These are phyloP conservation scores for Lycaena phlaeas DNA, from an alignment of 2,888 invertebrate species.

Conservation along the genomic window DNA sequence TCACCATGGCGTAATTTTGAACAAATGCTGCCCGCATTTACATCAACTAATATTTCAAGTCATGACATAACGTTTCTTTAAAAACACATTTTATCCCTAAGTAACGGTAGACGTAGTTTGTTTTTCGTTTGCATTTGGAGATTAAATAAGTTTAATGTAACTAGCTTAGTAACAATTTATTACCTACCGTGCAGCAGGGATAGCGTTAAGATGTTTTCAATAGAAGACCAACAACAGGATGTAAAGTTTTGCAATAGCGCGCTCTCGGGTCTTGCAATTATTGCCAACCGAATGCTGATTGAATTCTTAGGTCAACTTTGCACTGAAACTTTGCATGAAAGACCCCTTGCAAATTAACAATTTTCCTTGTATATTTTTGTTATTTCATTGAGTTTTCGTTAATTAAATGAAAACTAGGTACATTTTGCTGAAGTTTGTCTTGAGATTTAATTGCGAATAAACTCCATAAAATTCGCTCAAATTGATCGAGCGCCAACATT, in stretches of 20 bases:
- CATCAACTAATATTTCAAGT: conserved; percentile 18
- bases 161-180: conserved; percentile 56
- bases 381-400: conserved; percentile 27
- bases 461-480: conserved; percentile 44
- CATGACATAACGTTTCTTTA: conserved; percentile 19
- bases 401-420: conserved; percentile 32
- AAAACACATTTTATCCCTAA: conserved; percentile 30
- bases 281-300: conserved; percentile 60
- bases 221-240: conserved; percentile 56
- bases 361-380: conserved; percentile 37
- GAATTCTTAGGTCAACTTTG: conserved; percentile 66
- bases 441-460: conserved; percentile 27
- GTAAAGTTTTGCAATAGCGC: conserved; percentile 61
- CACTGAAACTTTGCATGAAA: conserved; percentile 55
- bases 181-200: conserved; percentile 46
- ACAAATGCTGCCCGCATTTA: conserved; percentile 15
- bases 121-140: conserved; percentile 49
- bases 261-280: conserved; percentile 57
- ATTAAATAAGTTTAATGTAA: conserved; percentile 61
- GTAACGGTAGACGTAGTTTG: conserved; percentile 36
- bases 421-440: conserved; percentile 19
- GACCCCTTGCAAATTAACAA: conserved; percentile 50
- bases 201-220: conserved; percentile 62
- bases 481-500: conserved; percentile 58
- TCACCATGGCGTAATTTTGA: conserved; percentile 14